phyloP scores from a whole-genome alignment of 2,888 invertebrate species.

The Polyommatus icarus region DNA sequence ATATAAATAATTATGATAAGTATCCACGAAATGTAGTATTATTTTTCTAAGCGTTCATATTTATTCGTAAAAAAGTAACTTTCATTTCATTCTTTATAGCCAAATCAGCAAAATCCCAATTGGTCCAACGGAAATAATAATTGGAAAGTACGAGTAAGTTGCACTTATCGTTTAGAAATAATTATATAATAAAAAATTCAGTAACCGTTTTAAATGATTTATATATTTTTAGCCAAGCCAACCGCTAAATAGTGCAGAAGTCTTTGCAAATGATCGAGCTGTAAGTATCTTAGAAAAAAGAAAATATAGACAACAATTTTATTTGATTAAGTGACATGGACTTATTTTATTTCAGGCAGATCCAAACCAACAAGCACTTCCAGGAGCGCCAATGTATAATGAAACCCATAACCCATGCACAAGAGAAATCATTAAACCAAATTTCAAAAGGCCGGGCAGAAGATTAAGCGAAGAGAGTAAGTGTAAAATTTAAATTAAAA shows the following conservation, averaged over 20 bases:
- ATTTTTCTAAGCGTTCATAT: background rate
- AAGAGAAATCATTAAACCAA: background rate
- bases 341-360: background rate
- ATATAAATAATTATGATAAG: slow-evolving; percentile 31
- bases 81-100: background rate
- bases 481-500: background rate
- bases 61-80: too few species aligned
- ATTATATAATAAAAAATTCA: background rate
- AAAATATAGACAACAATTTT: background rate
- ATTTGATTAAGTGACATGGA: background rate
- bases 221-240: background rate
- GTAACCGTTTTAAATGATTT: background rate
- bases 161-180: background rate
- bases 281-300: background rate
- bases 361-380: slow-evolving; percentile 8
- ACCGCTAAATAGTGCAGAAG: background rate
- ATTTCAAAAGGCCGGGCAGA: background rate
- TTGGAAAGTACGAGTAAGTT: background rate
- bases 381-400: background rate
- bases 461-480: slow-evolving; percentile 7
- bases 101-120: background rate
- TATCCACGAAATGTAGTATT: background rate
- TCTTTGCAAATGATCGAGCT: slow-evolving; percentile 4
- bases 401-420: slow-evolving; percentile 1
- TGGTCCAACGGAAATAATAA: background rate